phyloP scores from a whole-genome alignment of 2,113 vertebrate species.

The Electrona antarctica region DNA sequence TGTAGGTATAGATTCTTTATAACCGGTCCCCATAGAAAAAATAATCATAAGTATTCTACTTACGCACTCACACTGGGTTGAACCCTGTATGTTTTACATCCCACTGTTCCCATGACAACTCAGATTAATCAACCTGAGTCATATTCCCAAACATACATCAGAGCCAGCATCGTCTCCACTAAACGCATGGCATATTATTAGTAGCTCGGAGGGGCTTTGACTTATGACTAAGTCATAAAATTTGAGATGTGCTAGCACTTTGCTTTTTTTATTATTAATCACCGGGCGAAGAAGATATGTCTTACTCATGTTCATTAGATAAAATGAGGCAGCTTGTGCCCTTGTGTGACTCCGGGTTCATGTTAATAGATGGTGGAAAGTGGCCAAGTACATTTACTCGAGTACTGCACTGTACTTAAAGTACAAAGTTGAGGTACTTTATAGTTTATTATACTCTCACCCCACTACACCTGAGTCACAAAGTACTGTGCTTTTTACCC shows the following conservation, averaged over 20 bases:
- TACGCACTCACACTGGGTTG: slow-evolving; percentile 6
- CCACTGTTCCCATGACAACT: slow-evolving; percentile 38
- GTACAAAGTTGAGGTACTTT: too few relatives aligned
- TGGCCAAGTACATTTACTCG: too few relatives aligned
- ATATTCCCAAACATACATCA: slow-evolving; percentile 27
- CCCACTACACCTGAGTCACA: too few relatives aligned
- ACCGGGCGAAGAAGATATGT: not conserved
- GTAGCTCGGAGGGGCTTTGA: slow-evolving; percentile 12
- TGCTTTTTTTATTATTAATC: not conserved
- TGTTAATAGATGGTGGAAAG: not conserved
- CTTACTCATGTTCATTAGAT: not conserved
- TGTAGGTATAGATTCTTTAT: too few relatives aligned
- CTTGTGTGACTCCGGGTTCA: not conserved
- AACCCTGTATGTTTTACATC: slow-evolving; percentile 24
- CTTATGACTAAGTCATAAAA: not conserved
- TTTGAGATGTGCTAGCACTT: not conserved
- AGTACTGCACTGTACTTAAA: too few relatives aligned
- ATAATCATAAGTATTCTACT: slow-evolving; percentile 27
- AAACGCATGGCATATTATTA: slow-evolving; percentile 3
- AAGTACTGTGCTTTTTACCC: too few relatives aligned
- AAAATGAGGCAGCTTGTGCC: not conserved
- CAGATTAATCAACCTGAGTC: slow-evolving; percentile 39
- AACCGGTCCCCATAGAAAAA: not conserved
- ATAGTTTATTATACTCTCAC: too few relatives aligned
- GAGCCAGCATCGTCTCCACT: slow-evolving; percentile 6